Evolutionary conservation across 2,888 invertebrate genomes (phyloP).

Genomic region (Nomada lathburiana): DNA sequence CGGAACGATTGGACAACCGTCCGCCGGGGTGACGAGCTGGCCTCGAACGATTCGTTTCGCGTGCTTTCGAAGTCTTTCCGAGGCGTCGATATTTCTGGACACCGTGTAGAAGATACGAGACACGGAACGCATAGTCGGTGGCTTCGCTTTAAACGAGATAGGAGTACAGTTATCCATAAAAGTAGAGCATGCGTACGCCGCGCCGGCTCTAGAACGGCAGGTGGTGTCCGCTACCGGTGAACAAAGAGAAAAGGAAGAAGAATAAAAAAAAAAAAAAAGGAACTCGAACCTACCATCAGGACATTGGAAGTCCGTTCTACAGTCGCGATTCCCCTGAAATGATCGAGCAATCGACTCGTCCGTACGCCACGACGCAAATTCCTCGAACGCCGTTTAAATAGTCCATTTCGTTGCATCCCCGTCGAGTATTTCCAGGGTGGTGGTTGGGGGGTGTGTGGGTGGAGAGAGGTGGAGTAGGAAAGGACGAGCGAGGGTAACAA

Average conservation of each 20-base stretch:
- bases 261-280: constrained; percentile 48
- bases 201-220: constrained; percentile 72
- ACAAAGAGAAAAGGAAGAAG: constrained; percentile 68
- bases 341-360: constrained; percentile 60
- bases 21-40: too few species aligned
- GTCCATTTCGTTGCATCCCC: constrained; percentile 24
- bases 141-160: constrained; percentile 71
- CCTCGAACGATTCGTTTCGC: background rate
- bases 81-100: constrained; percentile 38
- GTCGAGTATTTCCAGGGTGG: background rate
- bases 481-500: background rate
- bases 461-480: too few species aligned
- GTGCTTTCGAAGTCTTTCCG: background rate
- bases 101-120: constrained; percentile 54
- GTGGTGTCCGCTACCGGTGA: constrained; percentile 74
- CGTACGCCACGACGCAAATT: constrained; percentile 36
- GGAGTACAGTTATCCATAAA: constrained; percentile 77
- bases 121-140: constrained; percentile 55
- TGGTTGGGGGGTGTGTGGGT: too few species aligned
- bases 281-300: constrained; percentile 59
- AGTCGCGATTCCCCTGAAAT: constrained; percentile 44
- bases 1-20: too few species aligned
- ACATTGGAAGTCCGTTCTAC: constrained; percentile 51
- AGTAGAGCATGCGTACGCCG: constrained; percentile 75
- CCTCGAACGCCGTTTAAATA: constrained; percentile 10